Percentiles rank a stretch among this genome's conserved stretches.
phyloP scores from a whole-genome alignment of 1,140 invertebrate species.

The Ooceraea biroi region DNA sequence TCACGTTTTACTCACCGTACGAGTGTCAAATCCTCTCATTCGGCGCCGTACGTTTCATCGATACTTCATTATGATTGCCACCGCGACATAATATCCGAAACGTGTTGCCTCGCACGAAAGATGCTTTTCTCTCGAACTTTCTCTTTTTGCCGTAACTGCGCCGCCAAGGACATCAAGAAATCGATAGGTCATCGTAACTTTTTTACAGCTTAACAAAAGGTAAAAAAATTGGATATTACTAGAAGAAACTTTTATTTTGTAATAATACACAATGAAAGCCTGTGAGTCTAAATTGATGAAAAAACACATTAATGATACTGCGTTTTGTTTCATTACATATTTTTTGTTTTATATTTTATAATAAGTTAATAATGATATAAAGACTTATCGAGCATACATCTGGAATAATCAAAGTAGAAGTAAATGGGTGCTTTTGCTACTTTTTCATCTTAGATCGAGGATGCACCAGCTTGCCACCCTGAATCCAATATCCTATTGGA shows the following conservation, averaged over 20 bases:
- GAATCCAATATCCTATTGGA: conserved; percentile 71
- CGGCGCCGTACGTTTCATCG: conserved; percentile 69
- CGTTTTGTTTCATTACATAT: neutral
- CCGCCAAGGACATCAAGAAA: conserved; percentile 19
- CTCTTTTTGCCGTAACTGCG: conserved; percentile 42
- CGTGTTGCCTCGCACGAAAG: conserved; percentile 65
- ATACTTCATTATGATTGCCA: conserved; percentile 73
- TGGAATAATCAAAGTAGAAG: conserved; percentile 50
- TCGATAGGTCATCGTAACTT: conserved; percentile 21
- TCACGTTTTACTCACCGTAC: conserved; percentile 61
- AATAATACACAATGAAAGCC: neutral
- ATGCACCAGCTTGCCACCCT: neutral
- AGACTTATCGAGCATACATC: conserved; percentile 74
- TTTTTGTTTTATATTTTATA: conserved; percentile 29
- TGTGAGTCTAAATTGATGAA: neutral
- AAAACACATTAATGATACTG: neutral
- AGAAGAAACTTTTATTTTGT: neutral
- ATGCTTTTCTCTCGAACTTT: conserved; percentile 72
- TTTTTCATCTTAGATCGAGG: conserved; percentile 62
- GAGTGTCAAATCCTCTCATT: conserved; percentile 47
- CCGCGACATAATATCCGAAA: conserved; percentile 74
- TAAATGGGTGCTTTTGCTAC: conserved; percentile 40
- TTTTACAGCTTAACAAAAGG: neutral
- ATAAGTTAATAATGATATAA: conserved; percentile 77
- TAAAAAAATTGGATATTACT: neutral